Conservation (phyloP, 2,113 vertebrate species). For the Pandion haliaetus region DNA sequence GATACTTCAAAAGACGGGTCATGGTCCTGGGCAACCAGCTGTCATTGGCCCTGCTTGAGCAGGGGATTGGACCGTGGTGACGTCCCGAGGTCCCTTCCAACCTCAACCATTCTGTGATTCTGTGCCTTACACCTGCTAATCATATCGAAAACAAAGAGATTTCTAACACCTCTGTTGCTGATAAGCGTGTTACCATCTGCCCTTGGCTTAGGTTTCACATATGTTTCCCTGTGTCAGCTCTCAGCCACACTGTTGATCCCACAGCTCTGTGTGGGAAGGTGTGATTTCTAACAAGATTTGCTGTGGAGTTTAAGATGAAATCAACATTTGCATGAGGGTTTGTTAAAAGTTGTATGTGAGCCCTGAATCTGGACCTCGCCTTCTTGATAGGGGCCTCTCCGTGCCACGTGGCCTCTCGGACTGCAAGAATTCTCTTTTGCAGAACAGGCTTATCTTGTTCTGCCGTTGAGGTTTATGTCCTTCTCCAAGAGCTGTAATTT, state of each 20-base stretch:
- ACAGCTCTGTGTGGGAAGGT: not conserved
- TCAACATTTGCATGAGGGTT: not conserved
- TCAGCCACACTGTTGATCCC: not conserved
- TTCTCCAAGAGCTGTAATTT: slow-evolving; percentile 17
- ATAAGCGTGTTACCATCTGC: not conserved
- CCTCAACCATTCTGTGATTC: not conserved
- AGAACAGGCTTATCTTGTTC: slow-evolving; percentile 64
- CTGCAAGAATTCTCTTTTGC: slow-evolving; percentile 8
- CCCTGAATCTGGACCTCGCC: not conserved
- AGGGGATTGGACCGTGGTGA: not conserved
- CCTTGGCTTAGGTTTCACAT: not conserved
- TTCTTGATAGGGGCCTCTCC: not conserved
- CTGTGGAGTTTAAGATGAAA: not conserved
- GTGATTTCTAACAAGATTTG: not conserved
- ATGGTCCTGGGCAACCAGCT: not conserved
- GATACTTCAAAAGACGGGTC: not conserved
- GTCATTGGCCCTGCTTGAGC: not conserved
- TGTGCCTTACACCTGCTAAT: not conserved
- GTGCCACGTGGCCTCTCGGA: not conserved
- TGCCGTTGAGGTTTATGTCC: not conserved
- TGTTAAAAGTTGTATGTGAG: not conserved
- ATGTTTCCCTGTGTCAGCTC: not conserved
- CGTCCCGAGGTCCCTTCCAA: not conserved
- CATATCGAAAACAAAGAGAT: not conserved
- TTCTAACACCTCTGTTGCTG: not conserved